Base-by-base conservation (phyloP, 2,888 invertebrate species). In the Nowickia ferox region DNA sequence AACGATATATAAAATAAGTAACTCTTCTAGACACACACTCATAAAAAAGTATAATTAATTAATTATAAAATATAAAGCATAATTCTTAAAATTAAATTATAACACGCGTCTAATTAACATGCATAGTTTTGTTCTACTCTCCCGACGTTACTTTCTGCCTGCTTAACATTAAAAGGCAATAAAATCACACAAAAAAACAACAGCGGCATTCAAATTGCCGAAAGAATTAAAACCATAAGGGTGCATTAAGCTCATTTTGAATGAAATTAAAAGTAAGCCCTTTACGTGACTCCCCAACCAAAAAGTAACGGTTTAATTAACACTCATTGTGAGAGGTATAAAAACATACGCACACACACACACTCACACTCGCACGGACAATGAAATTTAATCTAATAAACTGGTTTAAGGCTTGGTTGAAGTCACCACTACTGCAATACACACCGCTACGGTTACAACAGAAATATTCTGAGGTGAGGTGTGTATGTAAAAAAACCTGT, bases 211-310 rank as follows among this genome's bases (percentile, higher is more conserved):
- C 22, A 30, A 9, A 19, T 22, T 5, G 30, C 11, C 13, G 0
- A 55, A 30, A 59, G 38, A 59, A 48, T 17, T 38, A 72, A 48
- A 46, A 10, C 13, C 13, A 46, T 17, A 55, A 38, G 44, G 46
- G 55, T 19, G 66, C 40, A 30, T 76, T 66, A 66, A 76, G 55
- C 46, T 53, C 42, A 55, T 57, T 71, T 11, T 30, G n/a, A 57
- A 46, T 71, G 48, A 38, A 74, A 48, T 61, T 30, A 57, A 40
- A 19, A 69, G 6, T 13, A 48, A 48, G 15, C 48, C 48, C 6
- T 30, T 48, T 15, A 48, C 48, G 6, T n/a, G 48, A 22, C 15
- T 9, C n/a, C 44, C 9, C 9, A 22, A 46, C 9, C 15, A 22
- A 5, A 66, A 68, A 30, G 9, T 38, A 40, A 19, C 40, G 11